Percentiles rank a stretch among this genome's conserved stretches.
phyloP scores from a whole-genome alignment of 2,888 invertebrate genomes.

The Acanthosepion esculentum region DNA sequence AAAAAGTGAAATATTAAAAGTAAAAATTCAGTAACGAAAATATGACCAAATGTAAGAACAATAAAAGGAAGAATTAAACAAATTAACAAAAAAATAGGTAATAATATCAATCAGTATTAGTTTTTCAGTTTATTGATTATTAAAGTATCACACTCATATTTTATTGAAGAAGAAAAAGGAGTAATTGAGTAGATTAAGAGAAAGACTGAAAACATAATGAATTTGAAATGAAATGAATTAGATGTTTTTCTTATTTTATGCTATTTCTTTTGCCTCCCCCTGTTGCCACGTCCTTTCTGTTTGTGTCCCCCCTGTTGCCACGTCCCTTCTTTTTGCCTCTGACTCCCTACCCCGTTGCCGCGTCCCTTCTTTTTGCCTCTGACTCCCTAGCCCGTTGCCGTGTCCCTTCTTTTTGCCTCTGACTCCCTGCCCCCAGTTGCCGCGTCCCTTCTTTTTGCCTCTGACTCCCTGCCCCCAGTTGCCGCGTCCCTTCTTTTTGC shows the following conservation, averaged over 20 bases:
- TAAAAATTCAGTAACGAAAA: neutral
- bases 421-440: neutral
- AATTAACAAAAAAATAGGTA: neutral
- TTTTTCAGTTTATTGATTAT: neutral
- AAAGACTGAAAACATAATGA: too few relatives aligned
- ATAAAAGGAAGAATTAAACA: neutral
- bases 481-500: too few relatives aligned
- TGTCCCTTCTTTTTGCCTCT: neutral
- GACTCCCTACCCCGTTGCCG: neutral
- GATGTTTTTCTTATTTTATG: too few relatives aligned
- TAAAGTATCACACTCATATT: constrained; percentile 3
- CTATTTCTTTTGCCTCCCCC: neutral
- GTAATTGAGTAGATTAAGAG: too few relatives aligned
- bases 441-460: too few relatives aligned
- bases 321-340: neutral
- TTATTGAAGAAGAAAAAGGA: neutral
- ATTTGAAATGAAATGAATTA: too few relatives aligned
- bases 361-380: neutral
- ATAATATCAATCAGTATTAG: neutral
- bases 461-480: too few relatives aligned
- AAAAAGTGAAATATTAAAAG: neutral
- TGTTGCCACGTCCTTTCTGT: neutral
- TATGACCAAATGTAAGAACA: neutral
- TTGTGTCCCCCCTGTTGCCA: neutral
- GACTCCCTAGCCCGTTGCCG: neutral